These are phyloP conservation scores for Wasmannia auropunctata DNA, from an alignment of 1,140 invertebrate genomes.

Conservation along the genomic window DNA sequence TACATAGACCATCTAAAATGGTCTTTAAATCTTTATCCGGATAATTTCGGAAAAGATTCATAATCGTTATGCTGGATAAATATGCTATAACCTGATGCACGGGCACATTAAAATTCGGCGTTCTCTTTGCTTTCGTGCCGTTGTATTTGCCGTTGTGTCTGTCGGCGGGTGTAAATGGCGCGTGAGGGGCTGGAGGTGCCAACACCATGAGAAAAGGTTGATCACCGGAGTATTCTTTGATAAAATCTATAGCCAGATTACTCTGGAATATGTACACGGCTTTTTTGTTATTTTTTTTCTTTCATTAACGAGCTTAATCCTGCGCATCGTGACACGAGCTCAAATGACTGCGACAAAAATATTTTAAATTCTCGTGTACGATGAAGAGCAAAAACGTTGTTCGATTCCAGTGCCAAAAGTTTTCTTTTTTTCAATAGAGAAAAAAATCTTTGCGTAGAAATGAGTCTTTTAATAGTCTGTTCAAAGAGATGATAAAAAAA, in stretches of 20 bases:
- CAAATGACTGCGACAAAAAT: background rate
- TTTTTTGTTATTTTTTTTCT: too few species aligned
- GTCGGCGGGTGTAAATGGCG: conserved; percentile 92
- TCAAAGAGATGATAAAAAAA: background rate
- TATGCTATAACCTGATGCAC: conserved; percentile 52
- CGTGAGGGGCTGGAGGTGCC: conserved; percentile 93
- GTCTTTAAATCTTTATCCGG: background rate
- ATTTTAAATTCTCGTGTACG: background rate
- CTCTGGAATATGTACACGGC: conserved; percentile 84
- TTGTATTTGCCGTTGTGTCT: conserved; percentile 89
- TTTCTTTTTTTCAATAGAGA: background rate
- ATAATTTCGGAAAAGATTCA: background rate
- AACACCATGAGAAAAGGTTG: conserved; percentile 93
- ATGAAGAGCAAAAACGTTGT: background rate
- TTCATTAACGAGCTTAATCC: too few species aligned
- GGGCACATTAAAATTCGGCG: conserved; percentile 90
- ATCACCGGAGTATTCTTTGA: conserved; percentile 77
- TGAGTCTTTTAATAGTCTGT: background rate
- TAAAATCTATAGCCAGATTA: conserved; percentile 87
- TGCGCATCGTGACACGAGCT: too few species aligned
- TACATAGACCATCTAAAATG: background rate
- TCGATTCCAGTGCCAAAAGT: background rate
- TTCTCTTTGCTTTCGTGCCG: conserved; percentile 87
- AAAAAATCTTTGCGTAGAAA: background rate
- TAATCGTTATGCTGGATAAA: background rate